Conservation (phyloP, 2,113 vertebrate species). For the Equus przewalskii region DNA sequence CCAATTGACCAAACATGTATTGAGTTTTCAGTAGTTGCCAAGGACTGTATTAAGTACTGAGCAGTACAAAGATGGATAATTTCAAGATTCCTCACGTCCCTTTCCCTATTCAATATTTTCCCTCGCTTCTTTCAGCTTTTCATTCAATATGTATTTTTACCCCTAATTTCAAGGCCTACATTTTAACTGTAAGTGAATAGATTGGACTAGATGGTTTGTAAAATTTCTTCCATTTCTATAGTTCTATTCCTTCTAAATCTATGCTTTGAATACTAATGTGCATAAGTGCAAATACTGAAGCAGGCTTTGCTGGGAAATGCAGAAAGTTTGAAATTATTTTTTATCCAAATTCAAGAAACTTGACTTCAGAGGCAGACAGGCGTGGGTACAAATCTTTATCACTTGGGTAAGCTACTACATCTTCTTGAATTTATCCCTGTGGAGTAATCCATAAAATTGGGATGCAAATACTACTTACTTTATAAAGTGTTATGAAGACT, state of each 20-base stretch:
- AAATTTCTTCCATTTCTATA: slow-evolving; percentile 46
- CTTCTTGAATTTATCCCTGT: slow-evolving; percentile 37
- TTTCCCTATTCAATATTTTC: not conserved
- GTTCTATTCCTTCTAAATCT: not conserved
- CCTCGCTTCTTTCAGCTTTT: slow-evolving; percentile 6
- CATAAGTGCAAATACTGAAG: not conserved
- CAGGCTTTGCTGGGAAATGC: slow-evolving; percentile 27
- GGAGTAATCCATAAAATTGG: not conserved
- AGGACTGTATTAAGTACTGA: not conserved
- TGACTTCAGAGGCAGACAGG: not conserved
- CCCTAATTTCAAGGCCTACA: not conserved
- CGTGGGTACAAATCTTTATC: not conserved
- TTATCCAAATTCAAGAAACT: not conserved
- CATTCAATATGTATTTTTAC: slow-evolving; percentile 10
- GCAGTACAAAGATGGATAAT: not conserved
- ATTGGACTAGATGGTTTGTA: not conserved
- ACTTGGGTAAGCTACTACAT: not conserved
- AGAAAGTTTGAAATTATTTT: slow-evolving; percentile 27
- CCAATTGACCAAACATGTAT: not conserved
- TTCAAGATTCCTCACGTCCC: not conserved
- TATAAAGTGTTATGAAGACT: not conserved
- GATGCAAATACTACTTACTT: not conserved
- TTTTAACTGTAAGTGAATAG: slow-evolving; percentile 37
- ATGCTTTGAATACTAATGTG: not conserved
- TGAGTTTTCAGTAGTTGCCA: not conserved